Percentiles rank a stretch among this genome's conserved stretches.
These are phyloP conservation scores for Tetranychus truncatus DNA, from an alignment of 2,888 invertebrate species.

Conservation along the genomic window DNA sequence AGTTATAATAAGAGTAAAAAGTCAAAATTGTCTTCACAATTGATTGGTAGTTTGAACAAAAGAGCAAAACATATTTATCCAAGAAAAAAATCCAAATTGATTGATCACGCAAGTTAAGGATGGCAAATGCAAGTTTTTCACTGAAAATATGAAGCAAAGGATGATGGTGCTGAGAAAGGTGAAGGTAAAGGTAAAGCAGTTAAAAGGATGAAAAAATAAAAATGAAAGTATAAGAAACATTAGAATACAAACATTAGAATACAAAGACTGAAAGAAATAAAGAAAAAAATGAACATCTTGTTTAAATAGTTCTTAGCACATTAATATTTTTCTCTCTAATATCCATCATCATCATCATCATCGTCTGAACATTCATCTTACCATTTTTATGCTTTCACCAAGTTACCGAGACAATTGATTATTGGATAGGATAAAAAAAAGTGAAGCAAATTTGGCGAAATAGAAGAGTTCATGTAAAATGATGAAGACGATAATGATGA, in stretches of 20 bases:
- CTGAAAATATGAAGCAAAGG: background rate
- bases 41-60: background rate
- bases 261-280: too few species aligned
- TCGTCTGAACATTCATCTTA: background rate
- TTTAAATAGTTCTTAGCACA: background rate
- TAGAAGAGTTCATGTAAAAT: background rate
- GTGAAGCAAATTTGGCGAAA: background rate
- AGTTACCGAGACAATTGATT: background rate
- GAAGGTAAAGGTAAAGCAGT: background rate
- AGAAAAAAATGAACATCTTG: too few species aligned
- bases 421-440: background rate
- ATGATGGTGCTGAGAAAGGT: background rate
- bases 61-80: background rate
- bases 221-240: too few species aligned
- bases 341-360: background rate
- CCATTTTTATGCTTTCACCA: background rate
- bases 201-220: background rate
- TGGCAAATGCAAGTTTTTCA: too few species aligned
- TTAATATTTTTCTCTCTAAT: background rate
- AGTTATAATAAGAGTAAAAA: background rate
- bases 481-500: background rate
- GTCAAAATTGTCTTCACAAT: background rate
- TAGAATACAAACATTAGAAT: too few species aligned
- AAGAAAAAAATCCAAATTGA: background rate
- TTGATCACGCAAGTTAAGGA: slow-evolving; percentile 1